Percentiles rank a stretch among this genome's conserved stretches.
These are phyloP conservation scores for Sapajus apella DNA, from an alignment of 2,113 vertebrate species.

Conservation along the genomic window DNA sequence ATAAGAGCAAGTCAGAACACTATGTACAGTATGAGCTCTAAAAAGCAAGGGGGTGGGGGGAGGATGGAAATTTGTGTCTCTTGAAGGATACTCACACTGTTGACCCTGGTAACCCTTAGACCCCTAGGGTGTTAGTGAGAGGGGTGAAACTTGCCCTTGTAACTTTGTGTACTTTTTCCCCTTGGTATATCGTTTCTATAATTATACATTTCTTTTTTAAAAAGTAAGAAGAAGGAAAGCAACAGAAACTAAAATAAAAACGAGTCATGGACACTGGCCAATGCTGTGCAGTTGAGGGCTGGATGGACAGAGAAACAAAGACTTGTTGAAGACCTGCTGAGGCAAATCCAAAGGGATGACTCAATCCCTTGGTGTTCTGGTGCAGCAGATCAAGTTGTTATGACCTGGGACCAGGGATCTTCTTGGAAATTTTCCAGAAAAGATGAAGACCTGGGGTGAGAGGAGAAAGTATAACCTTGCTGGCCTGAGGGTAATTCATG, in stretches of 20 bases:
- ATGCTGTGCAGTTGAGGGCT: neutral
- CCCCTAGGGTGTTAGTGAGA: neutral
- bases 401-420: slow-evolving; percentile 33
- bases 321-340: neutral
- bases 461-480: slow-evolving; percentile 30
- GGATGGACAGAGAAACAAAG: neutral
- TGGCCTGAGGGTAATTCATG: neutral
- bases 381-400: neutral
- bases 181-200: neutral
- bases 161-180: neutral
- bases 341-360: neutral
- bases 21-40: neutral
- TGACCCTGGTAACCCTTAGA: neutral
- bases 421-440: slow-evolving; percentile 6
- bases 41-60: neutral
- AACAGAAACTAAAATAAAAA: neutral
- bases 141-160: neutral
- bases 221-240: neutral
- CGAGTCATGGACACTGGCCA: neutral
- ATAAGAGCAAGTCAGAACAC: neutral
- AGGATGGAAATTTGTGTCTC: too few species aligned
- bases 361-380: neutral
- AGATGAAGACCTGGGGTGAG: neutral
- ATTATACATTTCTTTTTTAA: neutral
- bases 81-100: neutral